Evolutionary conservation across 1,140 invertebrate species (phyloP), one percentile per base, ranked within the genome.

Genomic region (Drosophila bifasciata): DNA sequence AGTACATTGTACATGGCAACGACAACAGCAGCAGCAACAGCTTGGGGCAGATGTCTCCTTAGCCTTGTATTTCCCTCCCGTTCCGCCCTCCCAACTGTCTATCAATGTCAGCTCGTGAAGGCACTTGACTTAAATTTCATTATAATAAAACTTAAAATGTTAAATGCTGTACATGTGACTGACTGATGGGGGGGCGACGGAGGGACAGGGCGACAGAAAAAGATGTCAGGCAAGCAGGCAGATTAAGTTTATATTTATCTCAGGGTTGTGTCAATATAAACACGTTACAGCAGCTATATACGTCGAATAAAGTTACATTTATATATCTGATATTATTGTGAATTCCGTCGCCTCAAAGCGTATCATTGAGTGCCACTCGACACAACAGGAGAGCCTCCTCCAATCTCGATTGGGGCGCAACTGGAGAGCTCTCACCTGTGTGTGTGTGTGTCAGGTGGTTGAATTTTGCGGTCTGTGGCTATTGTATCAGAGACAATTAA

Each of bases 401-500:
- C n/a, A n/a, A n/a, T n/a, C n/a, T n/a, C n/a, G n/a, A n/a, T n/a
- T n/a, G n/a, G n/a, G n/a, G n/a, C n/a, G n/a, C n/a, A n/a, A n/a
- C n/a, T n/a, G n/a, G n/a, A n/a, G n/a, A n/a, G n/a, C n/a, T n/a
- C n/a, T n/a, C n/a, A n/a, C n/a, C n/a, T n/a, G n/a, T n/a, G n/a
- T n/a, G n/a, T n/a, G n/a, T n/a, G n/a, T n/a, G n/a, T n/a, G n/a
- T n/a, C n/a, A n/a, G n/a, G n/a, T n/a, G n/a, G n/a, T n/a, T n/a
- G n/a, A n/a, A n/a, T n/a, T n/a, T n/a, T n/a, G n/a, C n/a, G n/a
- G n/a, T n/a, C n/a, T n/a, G n/a, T n/a, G n/a, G n/a, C n/a, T n/a
- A n/a, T n/a, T n/a, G n/a, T 62, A 76, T 76, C 51, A 25, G 57
- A 62, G 55, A 59, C 61, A 58, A 77, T 68, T 73, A 58, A 62